phyloP scores from a whole-genome alignment of 2,113 vertebrate species.

The Symphodus melops region DNA sequence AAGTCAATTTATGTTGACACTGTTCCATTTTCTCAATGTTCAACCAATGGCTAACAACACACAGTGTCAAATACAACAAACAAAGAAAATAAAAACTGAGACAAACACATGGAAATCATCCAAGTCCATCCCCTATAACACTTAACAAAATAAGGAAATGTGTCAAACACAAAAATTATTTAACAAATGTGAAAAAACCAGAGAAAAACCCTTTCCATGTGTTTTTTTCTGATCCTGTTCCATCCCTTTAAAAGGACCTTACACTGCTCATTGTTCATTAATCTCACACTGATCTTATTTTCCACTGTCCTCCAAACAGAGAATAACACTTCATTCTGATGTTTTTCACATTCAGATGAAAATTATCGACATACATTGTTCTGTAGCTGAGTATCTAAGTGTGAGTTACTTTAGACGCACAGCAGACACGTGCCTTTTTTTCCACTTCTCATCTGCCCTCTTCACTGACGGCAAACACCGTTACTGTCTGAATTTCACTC shows the following conservation, averaged over 20 bases:
- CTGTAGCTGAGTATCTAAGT: conserved; percentile 19
- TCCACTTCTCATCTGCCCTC: conserved; percentile 60
- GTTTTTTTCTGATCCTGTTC: conserved; percentile 60
- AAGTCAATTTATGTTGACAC: conserved; percentile 39
- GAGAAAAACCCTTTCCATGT: conserved; percentile 41
- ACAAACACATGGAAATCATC: conserved; percentile 55
- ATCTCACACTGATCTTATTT: conserved; percentile 42
- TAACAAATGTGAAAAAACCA: conserved; percentile 14
- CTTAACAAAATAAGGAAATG: conserved; percentile 47
- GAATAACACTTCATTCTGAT: conserved; percentile 26
- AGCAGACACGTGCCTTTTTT: conserved; percentile 36
- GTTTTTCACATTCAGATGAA: conserved; percentile 17
- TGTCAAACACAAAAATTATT: conserved; percentile 52
- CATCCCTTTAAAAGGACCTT: conserved; percentile 42
- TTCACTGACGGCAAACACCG: conserved; percentile 58
- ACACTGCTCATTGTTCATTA: conserved; percentile 46
- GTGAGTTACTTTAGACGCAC: conserved; percentile 15
- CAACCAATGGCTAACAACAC: conserved; percentile 27
- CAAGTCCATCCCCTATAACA: conserved; percentile 52
- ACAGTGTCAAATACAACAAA: conserved; percentile 33
- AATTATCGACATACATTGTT: conserved; percentile 17
- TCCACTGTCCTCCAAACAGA: conserved; percentile 31
- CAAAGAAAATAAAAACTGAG: conserved; percentile 46
- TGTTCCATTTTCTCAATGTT: conserved; percentile 25
- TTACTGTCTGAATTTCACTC: conserved; percentile 70